A percentile compares a stretch with the other conserved stretches of the same genome.
Conservation (phyloP, 35 echinoderm and acorn worm genomes). For the Amphiura filiformis region DNA sequence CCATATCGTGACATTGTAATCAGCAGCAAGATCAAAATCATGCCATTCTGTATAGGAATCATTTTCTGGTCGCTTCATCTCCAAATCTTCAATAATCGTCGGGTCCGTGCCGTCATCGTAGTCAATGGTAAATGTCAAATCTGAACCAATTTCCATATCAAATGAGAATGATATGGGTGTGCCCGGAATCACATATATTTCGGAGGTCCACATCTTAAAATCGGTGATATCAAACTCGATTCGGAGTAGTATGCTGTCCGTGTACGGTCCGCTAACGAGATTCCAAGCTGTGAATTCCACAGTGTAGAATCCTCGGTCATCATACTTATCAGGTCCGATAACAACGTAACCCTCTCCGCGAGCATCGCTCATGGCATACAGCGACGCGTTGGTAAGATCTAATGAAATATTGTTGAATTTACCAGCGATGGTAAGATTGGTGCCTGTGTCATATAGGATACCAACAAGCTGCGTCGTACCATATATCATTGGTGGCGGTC, state of each 20-base stretch:
- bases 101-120: slow-evolving; percentile 55
- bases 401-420: slow-evolving; percentile 42
- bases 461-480: slow-evolving; percentile 53
- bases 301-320: slow-evolving; percentile 71
- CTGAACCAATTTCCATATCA: slow-evolving; percentile 84
- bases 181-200: slow-evolving; percentile 74
- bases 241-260: slow-evolving; percentile 40
- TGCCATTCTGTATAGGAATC: slow-evolving; percentile 68
- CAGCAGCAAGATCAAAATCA: slow-evolving; percentile 57
- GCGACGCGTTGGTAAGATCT: slow-evolving; percentile 31
- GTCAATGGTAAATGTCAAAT: slow-evolving; percentile 73
- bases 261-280: slow-evolving; percentile 80
- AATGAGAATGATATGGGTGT: slow-evolving; percentile 63
- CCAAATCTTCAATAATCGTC: slow-evolving; percentile 20
- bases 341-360: slow-evolving; percentile 57
- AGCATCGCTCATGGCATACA: slow-evolving; percentile 50
- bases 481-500: slow-evolving; percentile 68
- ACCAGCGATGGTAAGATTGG: slow-evolving; percentile 60
- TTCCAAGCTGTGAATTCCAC: slow-evolving; percentile 70
- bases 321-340: slow-evolving; percentile 63
- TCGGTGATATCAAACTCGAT: slow-evolving; percentile 83
- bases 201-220: slow-evolving; percentile 79
- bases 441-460: slow-evolving; percentile 65
- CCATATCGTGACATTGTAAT: slow-evolving; percentile 77
- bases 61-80: slow-evolving; percentile 47